These are phyloP conservation scores for Hemitrygon akajei DNA, from an alignment of 2,797 vertebrate genomes.

Conservation along the genomic window DNA sequence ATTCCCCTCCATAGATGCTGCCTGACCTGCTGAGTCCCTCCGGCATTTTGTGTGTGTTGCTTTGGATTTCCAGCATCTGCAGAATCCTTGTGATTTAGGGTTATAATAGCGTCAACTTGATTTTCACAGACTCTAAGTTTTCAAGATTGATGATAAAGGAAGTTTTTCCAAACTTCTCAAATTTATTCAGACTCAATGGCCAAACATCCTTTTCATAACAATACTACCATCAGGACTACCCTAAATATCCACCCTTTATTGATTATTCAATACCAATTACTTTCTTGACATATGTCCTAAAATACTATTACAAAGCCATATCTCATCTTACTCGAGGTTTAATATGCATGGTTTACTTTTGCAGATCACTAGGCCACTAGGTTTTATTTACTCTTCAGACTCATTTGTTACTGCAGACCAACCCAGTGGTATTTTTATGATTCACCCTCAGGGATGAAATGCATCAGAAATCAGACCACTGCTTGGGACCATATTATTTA, in stretches of 20 bases:
- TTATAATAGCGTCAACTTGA: neutral
- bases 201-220: neutral
- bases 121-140: neutral
- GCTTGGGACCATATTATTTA: neutral
- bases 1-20: no score
- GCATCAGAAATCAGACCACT: neutral
- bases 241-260: neutral
- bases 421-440: neutral
- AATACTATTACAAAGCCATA: neutral
- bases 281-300: neutral
- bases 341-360: neutral
- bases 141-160: neutral
- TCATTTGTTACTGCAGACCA: neutral
- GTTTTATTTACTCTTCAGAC: neutral
- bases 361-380: neutral
- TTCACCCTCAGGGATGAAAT: neutral
- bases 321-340: neutral
- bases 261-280: neutral
- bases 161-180: neutral
- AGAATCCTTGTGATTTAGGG: no score
- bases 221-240: neutral
- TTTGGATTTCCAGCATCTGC: no score
- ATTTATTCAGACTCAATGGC: neutral
- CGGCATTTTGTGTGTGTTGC: no score
- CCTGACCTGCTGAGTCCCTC: no score